A percentile compares a stretch with the other conserved stretches of the same genome.
Evolutionary conservation across 2,113 vertebrate species (phyloP).

Genomic region (Xyliphius kryptos): DNA sequence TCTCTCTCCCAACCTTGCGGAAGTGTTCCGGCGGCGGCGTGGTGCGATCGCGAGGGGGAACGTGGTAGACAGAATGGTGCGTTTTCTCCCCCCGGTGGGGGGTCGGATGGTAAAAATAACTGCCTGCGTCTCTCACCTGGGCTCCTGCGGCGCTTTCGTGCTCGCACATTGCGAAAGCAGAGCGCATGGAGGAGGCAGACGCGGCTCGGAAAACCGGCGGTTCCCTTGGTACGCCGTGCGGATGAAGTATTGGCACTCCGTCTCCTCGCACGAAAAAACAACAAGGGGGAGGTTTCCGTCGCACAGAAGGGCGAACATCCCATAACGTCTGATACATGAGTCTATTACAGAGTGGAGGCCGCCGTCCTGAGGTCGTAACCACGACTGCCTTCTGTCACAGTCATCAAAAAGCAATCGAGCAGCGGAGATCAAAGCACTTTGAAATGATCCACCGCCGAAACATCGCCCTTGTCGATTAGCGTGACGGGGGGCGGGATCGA

Average conservation of each 20-base stretch:
- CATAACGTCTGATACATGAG: neutral
- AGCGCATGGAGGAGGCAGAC: no score
- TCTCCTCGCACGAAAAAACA: no score
- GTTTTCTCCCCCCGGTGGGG: slow-evolving; percentile 17
- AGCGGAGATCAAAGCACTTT: neutral
- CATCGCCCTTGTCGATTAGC: no score
- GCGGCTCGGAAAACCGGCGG: no score
- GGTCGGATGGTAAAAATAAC: slow-evolving; percentile 40
- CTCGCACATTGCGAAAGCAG: no score
- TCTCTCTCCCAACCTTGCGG: no score
- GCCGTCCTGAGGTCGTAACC: neutral
- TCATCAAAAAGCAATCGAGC: neutral
- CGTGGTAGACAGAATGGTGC: slow-evolving; percentile 21
- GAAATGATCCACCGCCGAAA: no score
- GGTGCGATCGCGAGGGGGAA: slow-evolving; percentile 20
- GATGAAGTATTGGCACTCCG: no score
- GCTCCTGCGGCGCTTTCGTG: slow-evolving; percentile 29
- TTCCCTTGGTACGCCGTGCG: no score
- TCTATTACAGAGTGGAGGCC: neutral
- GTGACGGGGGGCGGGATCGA: no score
- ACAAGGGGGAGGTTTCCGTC: no score
- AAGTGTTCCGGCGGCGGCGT: slow-evolving; percentile 1
- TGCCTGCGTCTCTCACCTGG: slow-evolving; percentile 12
- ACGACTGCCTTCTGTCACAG: neutral
- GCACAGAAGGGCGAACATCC: no score